A percentile compares a stretch with the other conserved stretches of the same genome.
These are phyloP conservation scores for Parthenolecanium corni DNA, from an alignment of 2,888 invertebrate genomes.

Conservation along the genomic window DNA sequence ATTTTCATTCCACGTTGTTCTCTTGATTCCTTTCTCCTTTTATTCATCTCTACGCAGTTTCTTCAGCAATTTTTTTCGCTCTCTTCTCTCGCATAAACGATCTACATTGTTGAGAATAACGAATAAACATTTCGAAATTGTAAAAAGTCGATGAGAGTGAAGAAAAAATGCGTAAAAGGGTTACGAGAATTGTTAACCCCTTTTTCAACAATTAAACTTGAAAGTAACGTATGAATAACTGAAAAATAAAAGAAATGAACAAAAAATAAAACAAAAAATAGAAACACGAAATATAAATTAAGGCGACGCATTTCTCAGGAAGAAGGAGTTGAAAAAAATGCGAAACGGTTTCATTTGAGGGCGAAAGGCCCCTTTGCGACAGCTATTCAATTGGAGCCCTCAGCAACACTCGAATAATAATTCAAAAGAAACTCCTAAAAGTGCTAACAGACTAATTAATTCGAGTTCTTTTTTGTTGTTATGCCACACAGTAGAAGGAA, in stretches of 20 bases:
- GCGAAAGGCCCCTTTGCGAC: neutral
- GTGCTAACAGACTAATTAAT: slow-evolving; percentile 25
- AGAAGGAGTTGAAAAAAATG: neutral
- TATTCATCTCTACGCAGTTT: too few species aligned
- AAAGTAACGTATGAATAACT: slow-evolving; percentile 23
- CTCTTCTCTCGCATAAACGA: too few species aligned
- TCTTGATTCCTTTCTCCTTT: too few species aligned
- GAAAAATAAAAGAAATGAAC: too few species aligned
- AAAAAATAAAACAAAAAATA: too few species aligned
- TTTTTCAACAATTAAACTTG: slow-evolving; percentile 4
- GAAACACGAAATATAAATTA: slow-evolving; percentile 25
- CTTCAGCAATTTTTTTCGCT: too few species aligned
- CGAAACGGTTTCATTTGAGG: slow-evolving; percentile 1
- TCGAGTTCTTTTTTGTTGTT: slow-evolving; percentile 21
- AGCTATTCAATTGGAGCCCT: neutral
- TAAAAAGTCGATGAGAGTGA: neutral
- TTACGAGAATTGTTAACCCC: neutral
- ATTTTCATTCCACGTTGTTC: too few species aligned
- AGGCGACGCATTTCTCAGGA: slow-evolving; percentile 19
- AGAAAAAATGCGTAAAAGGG: neutral
- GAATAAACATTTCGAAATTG: neutral
- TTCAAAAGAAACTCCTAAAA: slow-evolving; percentile 9
- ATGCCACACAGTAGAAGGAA: neutral
- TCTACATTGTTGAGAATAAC: neutral
- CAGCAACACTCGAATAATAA: neutral